Percentiles rank a stretch among this genome's conserved stretches.
Evolutionary conservation across 2,113 vertebrate genomes (phyloP).

Genomic region (Odontesthes bonariensis): DNA sequence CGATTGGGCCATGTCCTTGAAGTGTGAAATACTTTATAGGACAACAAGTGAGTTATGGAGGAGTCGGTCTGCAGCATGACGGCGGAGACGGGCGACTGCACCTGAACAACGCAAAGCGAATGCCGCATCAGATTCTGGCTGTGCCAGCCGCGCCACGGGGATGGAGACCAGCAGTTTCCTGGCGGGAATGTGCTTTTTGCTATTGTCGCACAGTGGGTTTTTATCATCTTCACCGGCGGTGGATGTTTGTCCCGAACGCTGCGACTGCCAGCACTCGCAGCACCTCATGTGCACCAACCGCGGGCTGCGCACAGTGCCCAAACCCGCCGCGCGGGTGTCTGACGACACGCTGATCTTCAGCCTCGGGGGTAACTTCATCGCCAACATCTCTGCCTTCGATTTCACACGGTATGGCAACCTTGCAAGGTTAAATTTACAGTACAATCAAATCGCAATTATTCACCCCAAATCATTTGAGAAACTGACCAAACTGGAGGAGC

Average conservation of each 20-base stretch:
- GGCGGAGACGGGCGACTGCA: slow-evolving; percentile 44
- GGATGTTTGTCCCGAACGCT: slow-evolving; percentile 89
- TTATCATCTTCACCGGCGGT: slow-evolving; percentile 53
- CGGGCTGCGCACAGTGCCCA: slow-evolving; percentile 89
- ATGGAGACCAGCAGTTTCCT: slow-evolving; percentile 61
- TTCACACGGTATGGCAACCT: slow-evolving; percentile 87
- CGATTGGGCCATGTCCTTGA: slow-evolving; percentile 22
- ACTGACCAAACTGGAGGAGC: slow-evolving; percentile 88
- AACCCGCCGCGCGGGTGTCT: slow-evolving; percentile 72
- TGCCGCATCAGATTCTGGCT: slow-evolving; percentile 27
- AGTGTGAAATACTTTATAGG: not conserved
- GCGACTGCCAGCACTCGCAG: slow-evolving; percentile 92
- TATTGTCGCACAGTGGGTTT: slow-evolving; percentile 68
- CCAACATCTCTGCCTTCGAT: slow-evolving; percentile 90
- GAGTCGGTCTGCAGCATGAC: slow-evolving; percentile 23
- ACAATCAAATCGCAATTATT: slow-evolving; percentile 90
- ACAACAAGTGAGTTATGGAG: slow-evolving; percentile 59
- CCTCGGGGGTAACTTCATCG: slow-evolving; percentile 94
- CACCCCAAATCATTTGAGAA: slow-evolving; percentile 91
- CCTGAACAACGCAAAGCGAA: slow-evolving; percentile 60
- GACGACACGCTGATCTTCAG: slow-evolving; percentile 89
- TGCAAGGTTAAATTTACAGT: slow-evolving; percentile 91
- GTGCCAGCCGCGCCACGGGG: slow-evolving; percentile 42
- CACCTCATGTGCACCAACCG: slow-evolving; percentile 94
- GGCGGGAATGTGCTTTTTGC: slow-evolving; percentile 74